Evolutionary conservation across 2,797 vertebrate species (phyloP).

Genomic region (Falco peregrinus): DNA sequence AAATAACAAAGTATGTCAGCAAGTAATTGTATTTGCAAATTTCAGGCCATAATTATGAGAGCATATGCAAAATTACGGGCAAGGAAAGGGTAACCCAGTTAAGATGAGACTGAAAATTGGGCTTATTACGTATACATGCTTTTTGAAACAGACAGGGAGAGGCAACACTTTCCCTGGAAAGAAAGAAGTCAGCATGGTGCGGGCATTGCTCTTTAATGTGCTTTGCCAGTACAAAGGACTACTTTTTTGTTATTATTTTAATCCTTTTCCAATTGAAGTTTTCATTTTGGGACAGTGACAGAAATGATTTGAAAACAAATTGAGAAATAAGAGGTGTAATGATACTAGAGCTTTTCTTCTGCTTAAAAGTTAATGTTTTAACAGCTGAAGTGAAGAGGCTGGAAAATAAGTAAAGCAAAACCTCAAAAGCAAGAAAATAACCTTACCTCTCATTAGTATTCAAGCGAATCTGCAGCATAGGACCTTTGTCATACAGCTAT

Average conservation of each 20-base stretch:
- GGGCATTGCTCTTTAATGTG: background rate
- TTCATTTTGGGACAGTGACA: background rate
- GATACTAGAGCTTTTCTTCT: background rate
- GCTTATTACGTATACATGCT: background rate
- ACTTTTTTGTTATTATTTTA: background rate
- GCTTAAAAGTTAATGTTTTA: slow-evolving; percentile 9
- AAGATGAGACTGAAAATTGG: slow-evolving; percentile 14
- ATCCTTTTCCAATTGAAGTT: slow-evolving; percentile 11
- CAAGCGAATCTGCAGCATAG: background rate
- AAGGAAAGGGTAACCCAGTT: slow-evolving; percentile 39
- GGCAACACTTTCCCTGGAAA: slow-evolving; percentile 1
- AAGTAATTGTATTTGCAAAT: slow-evolving; percentile 65
- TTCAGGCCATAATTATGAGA: slow-evolving; percentile 49
- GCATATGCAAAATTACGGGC: slow-evolving; percentile 49
- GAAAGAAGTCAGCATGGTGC: background rate
- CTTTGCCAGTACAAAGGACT: background rate
- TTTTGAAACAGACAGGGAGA: background rate
- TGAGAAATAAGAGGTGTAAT: background rate
- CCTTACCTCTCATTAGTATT: background rate
- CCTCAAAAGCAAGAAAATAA: background rate
- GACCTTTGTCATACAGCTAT: background rate
- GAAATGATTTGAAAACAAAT: background rate
- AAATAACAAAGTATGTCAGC: slow-evolving; percentile 64
- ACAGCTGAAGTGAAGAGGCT: background rate
- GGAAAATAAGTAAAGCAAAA: background rate